phyloP scores from a whole-genome alignment of 2,797 vertebrate genomes.

The Bradypodion ventrale region DNA sequence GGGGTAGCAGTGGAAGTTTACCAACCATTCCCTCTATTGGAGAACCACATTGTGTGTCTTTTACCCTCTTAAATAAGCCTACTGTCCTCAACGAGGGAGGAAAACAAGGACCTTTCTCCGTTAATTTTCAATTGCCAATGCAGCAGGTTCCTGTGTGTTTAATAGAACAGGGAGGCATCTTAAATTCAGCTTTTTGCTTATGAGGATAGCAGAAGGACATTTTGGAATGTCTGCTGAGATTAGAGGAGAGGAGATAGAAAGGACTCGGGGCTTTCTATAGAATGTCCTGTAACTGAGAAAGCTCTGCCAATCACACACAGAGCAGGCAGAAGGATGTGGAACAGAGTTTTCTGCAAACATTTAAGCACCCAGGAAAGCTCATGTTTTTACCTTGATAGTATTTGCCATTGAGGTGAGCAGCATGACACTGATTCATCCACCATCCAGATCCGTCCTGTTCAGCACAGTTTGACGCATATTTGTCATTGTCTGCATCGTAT shows the following conservation, averaged over 20 bases:
- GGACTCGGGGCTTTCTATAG: not conserved
- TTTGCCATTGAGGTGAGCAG: slow-evolving; percentile 92
- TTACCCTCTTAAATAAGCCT: not conserved
- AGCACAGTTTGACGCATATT: slow-evolving; percentile 87
- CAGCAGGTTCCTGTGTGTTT: not conserved
- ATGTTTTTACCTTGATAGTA: slow-evolving; percentile 86
- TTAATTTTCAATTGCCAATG: not conserved
- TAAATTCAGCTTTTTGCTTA: not conserved
- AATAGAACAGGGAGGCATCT: not conserved
- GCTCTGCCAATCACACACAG: not conserved
- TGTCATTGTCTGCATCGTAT: slow-evolving; percentile 90
- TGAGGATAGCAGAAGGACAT: not conserved
- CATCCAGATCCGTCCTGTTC: slow-evolving; percentile 91
- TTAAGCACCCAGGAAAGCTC: not conserved
- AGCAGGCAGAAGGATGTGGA: not conserved
- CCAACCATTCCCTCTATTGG: not conserved
- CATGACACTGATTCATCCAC: slow-evolving; percentile 99
- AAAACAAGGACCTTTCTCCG: not conserved
- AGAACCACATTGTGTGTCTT: not conserved
- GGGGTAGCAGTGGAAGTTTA: not conserved
- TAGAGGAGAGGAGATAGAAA: not conserved
- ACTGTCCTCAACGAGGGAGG: not conserved
- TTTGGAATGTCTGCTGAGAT: not conserved
- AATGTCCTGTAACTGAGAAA: not conserved
- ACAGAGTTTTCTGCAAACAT: not conserved